Base-by-base conservation (phyloP, 2,113 vertebrate species). In the human (Homo sapiens) region DNA sequence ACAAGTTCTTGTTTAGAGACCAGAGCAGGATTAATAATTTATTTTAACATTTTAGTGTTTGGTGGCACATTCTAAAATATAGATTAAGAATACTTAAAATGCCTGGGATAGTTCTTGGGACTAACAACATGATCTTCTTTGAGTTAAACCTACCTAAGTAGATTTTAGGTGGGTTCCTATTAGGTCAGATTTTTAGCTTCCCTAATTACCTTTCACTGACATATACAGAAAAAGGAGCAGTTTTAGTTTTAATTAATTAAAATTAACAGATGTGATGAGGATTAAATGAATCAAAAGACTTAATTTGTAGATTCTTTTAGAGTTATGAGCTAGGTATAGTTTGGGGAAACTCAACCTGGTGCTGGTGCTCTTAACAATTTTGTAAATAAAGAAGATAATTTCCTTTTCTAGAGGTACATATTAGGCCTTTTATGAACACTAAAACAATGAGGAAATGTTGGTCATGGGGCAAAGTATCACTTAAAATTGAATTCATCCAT, bases 1-100 rank as follows among this genome's bases (percentile, higher is more conserved):
- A 17, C 57, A 59, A 35, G n/a, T 96, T 93, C 70, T 96, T 98
- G 52, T 30, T 0, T 95, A 97, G 93, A 97, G 55, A 78, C 52
- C 75, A 81, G 40, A 55, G 10, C 48, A 94, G 82, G 23, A 64
- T 43, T 27, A 85, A 32, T 87, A 93, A 93, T 82, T 97, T 92
- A 81, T 81, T 94, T 76, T 83, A 48, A 87, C 87, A 94, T 96
- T 38, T 82, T 48, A 93, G 3, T 93, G 68, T 93, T 96, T 97
- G 13, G 13, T 85, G 23, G 72, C 59, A 93, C 40, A 93, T 75
- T 75, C 30, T 92, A 72, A 97, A 92, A 82, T 89, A 79, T 3
- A 52, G 38, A 84, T 90, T 88, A 93, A 89, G 59, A 83, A 72
- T 75, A 93, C n/a, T 96, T 94, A 66, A 89, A 5, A 59, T 88